Base-by-base conservation (phyloP, 1,140 invertebrate species). In the Macrobrachium nipponense region DNA sequence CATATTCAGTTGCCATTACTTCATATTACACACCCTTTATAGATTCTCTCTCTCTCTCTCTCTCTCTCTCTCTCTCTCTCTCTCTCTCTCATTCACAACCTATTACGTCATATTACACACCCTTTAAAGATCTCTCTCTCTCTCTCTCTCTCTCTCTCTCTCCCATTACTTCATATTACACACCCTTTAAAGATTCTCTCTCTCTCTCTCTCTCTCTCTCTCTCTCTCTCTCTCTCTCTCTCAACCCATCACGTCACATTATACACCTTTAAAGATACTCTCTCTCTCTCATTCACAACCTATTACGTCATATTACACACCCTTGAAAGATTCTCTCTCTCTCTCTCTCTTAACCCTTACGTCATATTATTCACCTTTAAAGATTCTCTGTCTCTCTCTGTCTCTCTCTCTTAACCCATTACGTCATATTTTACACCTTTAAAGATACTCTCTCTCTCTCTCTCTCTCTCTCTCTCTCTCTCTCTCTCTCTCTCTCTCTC, bases 151-250 rank as follows among this genome's bases (percentile, higher is more conserved):
- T n/a, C n/a, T n/a, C n/a, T n/a, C n/a, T n/a, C n/a, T n/a, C n/a
- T n/a, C n/a, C n/a, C n/a, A n/a, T n/a, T n/a, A n/a, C n/a, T n/a
- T n/a, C n/a, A n/a, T n/a, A n/a, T n/a, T n/a, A n/a, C n/a, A n/a
- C n/a, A n/a, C n/a, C n/a, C n/a, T n/a, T 36, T 27, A n/a, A 3
- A 75, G 6, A 76, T 51, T 23, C 58, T n/a, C 12, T 72, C 51
- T 62, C 58, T 66, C 17, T 82, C 83, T 72, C 43, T 76, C 66
- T 20, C 43, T 82, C 68, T 72, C 75, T 87, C 60, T 60, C 62
- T 44, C 82, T n/a, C 27, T 87, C 62, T 72, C 73, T 72, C 27
- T 80, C 62, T 87, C 61, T n/a, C n/a, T n/a, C n/a, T n/a, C n/a
- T n/a, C n/a, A n/a, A n/a, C n/a, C n/a, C n/a, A n/a, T n/a, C n/a